A percentile compares a stretch with the other conserved stretches of the same genome.
Conservation (phyloP, 1,140 invertebrate genomes). For the Prorops nasuta region DNA sequence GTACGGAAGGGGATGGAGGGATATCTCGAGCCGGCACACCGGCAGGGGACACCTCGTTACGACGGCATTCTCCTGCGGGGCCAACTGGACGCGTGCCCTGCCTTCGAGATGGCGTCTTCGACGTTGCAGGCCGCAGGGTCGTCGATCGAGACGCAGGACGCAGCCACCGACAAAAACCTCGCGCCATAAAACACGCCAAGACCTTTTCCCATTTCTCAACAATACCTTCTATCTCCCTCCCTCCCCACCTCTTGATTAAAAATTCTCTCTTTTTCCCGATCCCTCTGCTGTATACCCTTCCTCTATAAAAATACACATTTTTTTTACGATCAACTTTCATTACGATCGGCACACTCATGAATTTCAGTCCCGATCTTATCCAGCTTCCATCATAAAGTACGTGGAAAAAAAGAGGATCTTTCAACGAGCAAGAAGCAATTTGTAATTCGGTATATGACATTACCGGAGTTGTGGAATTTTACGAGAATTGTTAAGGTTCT, state of each 20-base stretch:
- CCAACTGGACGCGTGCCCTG: constrained; percentile 53
- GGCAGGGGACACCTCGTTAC: constrained; percentile 48
- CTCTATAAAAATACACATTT: not conserved
- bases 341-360: not conserved
- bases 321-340: not conserved
- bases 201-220: not conserved
- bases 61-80: constrained; percentile 48
- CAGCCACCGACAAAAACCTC: constrained; percentile 24
- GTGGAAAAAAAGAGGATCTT: no score
- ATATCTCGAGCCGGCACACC: constrained; percentile 17
- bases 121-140: constrained; percentile 25
- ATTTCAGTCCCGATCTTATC: not conserved
- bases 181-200: not conserved
- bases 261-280: not conserved
- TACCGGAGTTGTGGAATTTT: not conserved
- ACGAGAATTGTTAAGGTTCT: no score
- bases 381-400: no score
- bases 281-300: not conserved
- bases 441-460: not conserved
- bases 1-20: not conserved
- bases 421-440: not conserved
- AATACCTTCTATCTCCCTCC: no score
- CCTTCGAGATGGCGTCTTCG: constrained; percentile 51
- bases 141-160: constrained; percentile 27
- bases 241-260: no score